These are phyloP conservation scores for Melipona bicolor DNA, from an alignment of 2,888 invertebrate genomes.

Conservation along the genomic window DNA sequence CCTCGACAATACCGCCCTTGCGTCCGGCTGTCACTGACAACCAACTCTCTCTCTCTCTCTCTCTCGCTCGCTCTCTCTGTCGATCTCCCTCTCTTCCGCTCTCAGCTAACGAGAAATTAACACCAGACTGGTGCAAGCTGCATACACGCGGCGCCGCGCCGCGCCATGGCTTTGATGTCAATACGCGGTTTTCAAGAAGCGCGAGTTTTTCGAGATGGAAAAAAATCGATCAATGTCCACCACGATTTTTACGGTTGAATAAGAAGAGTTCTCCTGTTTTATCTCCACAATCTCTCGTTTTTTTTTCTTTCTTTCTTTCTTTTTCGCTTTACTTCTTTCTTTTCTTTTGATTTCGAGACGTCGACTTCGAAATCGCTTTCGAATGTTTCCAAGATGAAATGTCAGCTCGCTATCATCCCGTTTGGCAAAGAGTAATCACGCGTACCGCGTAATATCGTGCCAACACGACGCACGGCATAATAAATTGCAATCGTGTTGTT, in stretches of 20 bases:
- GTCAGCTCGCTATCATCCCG: not conserved
- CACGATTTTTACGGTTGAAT: not conserved
- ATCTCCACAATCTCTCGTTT: not conserved
- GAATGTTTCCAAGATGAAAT: not conserved
- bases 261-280: not conserved
- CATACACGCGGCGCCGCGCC: constrained; percentile 36
- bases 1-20: constrained; percentile 70
- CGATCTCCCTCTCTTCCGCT: not conserved
- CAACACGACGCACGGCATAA: constrained; percentile 20
- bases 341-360: not conserved
- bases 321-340: not conserved
- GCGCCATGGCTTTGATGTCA: constrained; percentile 32
- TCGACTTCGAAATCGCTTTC: not conserved
- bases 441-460: not conserved
- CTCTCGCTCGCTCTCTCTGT: not conserved
- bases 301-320: not conserved
- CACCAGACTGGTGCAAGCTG: constrained; percentile 60
- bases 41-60: constrained; percentile 49
- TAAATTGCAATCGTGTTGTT: constrained; percentile 55
- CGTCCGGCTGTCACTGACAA: constrained; percentile 74
- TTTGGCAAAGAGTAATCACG: not conserved
- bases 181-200: not conserved
- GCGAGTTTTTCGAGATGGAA: not conserved
- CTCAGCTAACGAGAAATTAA: constrained; percentile 73
- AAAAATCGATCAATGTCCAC: not conserved